Evolutionary conservation across 1,140 invertebrate species (phyloP).

Genomic region (Papilio aristodemus): DNA sequence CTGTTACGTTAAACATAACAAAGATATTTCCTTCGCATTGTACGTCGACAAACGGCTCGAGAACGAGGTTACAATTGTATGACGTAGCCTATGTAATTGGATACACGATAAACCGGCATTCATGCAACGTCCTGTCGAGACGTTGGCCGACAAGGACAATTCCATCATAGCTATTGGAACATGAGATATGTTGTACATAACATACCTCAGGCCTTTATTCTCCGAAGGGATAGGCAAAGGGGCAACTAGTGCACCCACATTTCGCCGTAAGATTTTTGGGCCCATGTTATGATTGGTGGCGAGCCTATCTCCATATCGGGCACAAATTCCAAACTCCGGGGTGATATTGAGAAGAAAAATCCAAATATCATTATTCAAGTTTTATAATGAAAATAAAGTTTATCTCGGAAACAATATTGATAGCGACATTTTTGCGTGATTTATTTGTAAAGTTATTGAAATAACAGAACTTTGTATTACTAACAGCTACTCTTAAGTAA

Average conservation of each 20-base stretch:
- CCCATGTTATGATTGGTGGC: too few relatives aligned
- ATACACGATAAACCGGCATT: constrained; percentile 2
- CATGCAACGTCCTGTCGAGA: constrained; percentile 12
- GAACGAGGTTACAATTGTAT: constrained; percentile 9
- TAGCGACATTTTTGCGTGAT: too few relatives aligned
- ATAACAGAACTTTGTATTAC: neutral
- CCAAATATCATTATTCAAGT: too few relatives aligned
- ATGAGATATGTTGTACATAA: neutral
- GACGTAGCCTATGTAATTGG: neutral
- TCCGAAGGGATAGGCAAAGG: too few relatives aligned
- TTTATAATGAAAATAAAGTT: too few relatives aligned
- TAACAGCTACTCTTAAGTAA: neutral
- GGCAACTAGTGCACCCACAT: too few relatives aligned
- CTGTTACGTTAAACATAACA: constrained; percentile 1
- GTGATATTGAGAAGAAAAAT: too few relatives aligned
- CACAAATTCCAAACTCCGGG: too few relatives aligned
- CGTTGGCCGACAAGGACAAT: neutral
- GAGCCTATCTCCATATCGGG: too few relatives aligned
- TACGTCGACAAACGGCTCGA: neutral
- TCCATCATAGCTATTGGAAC: neutral
- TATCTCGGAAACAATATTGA: too few relatives aligned
- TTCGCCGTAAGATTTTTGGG: too few relatives aligned
- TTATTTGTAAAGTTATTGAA: neutral
- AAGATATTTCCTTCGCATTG: constrained; percentile 15
- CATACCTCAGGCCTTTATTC: neutral